phyloP scores from a whole-genome alignment of 2,797 vertebrate species.

The Paedocypris micromegethes region DNA sequence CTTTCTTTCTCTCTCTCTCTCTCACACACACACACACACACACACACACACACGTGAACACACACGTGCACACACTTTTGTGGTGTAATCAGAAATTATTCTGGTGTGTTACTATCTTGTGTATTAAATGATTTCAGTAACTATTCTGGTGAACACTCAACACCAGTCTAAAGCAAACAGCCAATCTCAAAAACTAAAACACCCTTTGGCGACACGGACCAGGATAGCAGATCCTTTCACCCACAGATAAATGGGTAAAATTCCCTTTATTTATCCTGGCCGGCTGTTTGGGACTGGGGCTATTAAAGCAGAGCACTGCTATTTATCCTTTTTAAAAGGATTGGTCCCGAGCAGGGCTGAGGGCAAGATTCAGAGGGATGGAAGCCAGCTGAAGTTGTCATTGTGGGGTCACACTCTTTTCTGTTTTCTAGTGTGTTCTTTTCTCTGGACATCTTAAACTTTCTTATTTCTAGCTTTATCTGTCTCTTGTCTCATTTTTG shows the following conservation, averaged over 20 bases:
- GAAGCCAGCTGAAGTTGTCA: conserved; percentile 68
- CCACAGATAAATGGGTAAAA: conserved; percentile 89
- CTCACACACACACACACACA: conserved; percentile 55
- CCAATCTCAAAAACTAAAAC: conserved; percentile 92
- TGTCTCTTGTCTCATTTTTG: conserved; percentile 40
- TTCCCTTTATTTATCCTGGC: conserved; percentile 83
- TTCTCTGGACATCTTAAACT: conserved; percentile 59
- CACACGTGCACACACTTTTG: no score
- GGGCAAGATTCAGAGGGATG: conserved; percentile 58
- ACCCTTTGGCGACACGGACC: conserved; percentile 87
- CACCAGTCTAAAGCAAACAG: conserved; percentile 97
- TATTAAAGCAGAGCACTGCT: conserved; percentile 81
- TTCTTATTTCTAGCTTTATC: conserved; percentile 60
- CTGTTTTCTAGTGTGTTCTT: conserved; percentile 62
- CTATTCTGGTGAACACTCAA: conserved; percentile 96
- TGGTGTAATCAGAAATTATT: no score
- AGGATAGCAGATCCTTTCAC: conserved; percentile 90
- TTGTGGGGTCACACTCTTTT: conserved; percentile 76
- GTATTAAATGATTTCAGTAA: conserved; percentile 83
- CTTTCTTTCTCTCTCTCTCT: conserved; percentile 35
- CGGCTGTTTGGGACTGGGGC: conserved; percentile 82
- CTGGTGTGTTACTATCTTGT: conserved; percentile 28
- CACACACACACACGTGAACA: conserved; percentile 65
- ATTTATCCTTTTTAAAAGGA: conserved; percentile 82
- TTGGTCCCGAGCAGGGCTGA: conserved; percentile 75